Evolutionary conservation across 2,797 vertebrate genomes (phyloP).

Genomic region (Malurus leucopterus): DNA sequence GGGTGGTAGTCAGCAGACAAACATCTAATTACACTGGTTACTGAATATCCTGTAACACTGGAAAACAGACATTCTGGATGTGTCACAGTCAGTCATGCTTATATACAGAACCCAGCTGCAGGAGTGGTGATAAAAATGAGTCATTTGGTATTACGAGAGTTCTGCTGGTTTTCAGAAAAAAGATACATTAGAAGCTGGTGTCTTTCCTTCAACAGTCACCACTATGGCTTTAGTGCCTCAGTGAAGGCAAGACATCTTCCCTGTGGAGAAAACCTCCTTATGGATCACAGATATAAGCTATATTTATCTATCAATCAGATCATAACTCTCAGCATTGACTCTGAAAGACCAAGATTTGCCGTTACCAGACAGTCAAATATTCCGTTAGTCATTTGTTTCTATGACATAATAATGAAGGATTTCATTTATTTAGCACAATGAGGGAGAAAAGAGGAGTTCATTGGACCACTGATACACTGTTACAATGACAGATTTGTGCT

Average conservation of each 20-base stretch:
- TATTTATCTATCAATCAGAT: not conserved
- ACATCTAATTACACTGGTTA: not conserved
- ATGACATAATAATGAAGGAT: not conserved
- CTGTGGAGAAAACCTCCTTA: not conserved
- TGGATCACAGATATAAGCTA: not conserved
- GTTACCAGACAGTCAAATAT: not conserved
- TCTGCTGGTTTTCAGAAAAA: not conserved
- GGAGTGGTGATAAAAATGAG: not conserved
- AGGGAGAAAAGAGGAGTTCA: not conserved
- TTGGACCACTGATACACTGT: not conserved
- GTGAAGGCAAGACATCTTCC: not conserved
- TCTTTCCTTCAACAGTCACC: not conserved
- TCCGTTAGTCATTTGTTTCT: not conserved
- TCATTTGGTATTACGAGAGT: not conserved
- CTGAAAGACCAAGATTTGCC: not conserved
- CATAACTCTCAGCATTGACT: not conserved
- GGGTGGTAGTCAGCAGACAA: not conserved
- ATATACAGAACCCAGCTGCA: not conserved
- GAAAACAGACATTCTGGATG: not conserved
- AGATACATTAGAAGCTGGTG: not conserved
- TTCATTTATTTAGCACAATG: not conserved
- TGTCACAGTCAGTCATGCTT: not conserved
- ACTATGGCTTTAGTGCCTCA: not conserved
- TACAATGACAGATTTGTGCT: not conserved
- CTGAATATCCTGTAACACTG: not conserved